Evolutionary conservation across 2,888 invertebrate genomes (phyloP).

Genomic region (Bellardia pandia): DNA sequence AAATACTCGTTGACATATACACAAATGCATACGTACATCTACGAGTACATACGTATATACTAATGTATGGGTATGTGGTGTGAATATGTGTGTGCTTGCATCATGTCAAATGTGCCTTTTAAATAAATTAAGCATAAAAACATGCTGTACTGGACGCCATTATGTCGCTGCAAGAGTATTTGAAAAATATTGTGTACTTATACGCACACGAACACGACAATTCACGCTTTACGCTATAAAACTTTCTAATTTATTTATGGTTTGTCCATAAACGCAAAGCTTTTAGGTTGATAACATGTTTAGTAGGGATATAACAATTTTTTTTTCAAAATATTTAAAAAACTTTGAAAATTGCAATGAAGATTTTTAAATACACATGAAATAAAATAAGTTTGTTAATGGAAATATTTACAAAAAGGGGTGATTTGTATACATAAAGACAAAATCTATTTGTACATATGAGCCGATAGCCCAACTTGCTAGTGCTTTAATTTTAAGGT

Average conservation of each 20-base stretch:
- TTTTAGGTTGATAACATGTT: conserved; percentile 62
- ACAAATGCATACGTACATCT: neutral
- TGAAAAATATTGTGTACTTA: conserved; percentile 48
- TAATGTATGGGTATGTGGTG: neutral
- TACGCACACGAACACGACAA: conserved; percentile 72
- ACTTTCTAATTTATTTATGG: conserved; percentile 73
- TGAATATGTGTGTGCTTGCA: conserved; percentile 4
- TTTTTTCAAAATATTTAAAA: too few species aligned
- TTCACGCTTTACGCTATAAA: conserved; percentile 69
- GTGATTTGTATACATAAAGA: too few species aligned
- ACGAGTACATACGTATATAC: neutral
- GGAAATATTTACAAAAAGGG: too few species aligned
- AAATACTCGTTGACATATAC: neutral
- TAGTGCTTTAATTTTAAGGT: too few species aligned
- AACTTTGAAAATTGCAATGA: too few species aligned
- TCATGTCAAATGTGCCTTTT: conserved; percentile 77
- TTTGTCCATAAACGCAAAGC: conserved; percentile 70
- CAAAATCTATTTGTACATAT: too few species aligned
- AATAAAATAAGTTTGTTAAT: too few species aligned
- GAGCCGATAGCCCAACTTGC: too few species aligned
- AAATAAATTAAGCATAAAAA: conserved; percentile 82
- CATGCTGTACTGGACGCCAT: conserved; percentile 79
- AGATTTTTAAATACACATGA: too few species aligned
- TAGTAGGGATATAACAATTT: neutral
- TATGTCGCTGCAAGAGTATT: conserved; percentile 78